Percentiles rank a stretch among this genome's conserved stretches.
Conservation (phyloP, 2,113 vertebrate species). For the Chaetodon trifascialis region DNA sequence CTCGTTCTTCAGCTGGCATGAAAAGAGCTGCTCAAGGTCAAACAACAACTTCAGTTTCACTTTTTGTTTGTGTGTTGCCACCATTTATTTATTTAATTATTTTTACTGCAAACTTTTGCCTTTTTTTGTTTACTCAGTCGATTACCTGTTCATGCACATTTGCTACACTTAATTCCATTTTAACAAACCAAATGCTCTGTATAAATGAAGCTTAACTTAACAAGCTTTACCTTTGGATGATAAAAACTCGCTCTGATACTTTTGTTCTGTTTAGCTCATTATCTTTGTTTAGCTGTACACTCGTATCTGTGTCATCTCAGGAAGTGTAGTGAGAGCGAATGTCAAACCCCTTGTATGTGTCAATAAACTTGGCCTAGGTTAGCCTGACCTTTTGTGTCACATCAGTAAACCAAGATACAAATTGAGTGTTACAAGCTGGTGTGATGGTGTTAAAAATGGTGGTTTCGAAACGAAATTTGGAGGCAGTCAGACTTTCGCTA, state of each 20-base stretch:
- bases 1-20: background rate
- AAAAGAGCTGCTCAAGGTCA: background rate
- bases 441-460: background rate
- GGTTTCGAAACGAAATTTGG: constrained; percentile 2
- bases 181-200: background rate
- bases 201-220: background rate
- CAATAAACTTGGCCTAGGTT: background rate
- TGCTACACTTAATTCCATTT: background rate
- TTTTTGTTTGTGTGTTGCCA: background rate
- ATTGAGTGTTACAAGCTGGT: background rate
- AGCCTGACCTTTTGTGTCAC: background rate
- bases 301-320: background rate
- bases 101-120: background rate
- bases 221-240: background rate
- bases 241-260: background rate
- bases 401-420: background rate
- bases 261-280: background rate
- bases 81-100: background rate
- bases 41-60: background rate
- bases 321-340: background rate
- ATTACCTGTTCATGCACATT: background rate
- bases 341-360: background rate
- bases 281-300: background rate
- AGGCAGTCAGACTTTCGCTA: background rate
- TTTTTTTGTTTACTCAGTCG: background rate